These are phyloP conservation scores for human (Homo sapiens) DNA, from an alignment of 2,113 vertebrate species.

Conservation along the genomic window DNA sequence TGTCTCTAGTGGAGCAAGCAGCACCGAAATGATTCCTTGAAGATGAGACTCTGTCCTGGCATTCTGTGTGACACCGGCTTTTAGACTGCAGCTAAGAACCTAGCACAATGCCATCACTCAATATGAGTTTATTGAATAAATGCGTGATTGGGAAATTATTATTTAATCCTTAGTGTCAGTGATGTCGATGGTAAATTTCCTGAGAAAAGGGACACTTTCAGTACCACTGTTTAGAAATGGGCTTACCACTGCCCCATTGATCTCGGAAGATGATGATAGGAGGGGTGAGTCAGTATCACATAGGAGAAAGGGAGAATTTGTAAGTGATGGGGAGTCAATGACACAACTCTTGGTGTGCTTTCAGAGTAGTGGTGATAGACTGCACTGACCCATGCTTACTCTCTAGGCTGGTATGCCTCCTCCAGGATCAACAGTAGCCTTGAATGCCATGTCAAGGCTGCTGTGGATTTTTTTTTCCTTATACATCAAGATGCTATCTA, in stretches of 20 bases:
- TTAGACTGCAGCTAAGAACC: background rate
- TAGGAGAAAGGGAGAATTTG: background rate
- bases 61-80: background rate
- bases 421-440: too few relatives aligned
- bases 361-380: too few relatives aligned
- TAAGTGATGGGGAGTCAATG: fast-evolving
- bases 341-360: background rate
- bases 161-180: background rate
- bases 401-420: background rate
- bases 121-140: background rate
- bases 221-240: background rate
- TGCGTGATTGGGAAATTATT: background rate
- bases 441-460: too few relatives aligned
- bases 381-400: fast-evolving
- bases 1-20: background rate
- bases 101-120: background rate
- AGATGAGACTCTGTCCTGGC: background rate
- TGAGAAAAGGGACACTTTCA: background rate
- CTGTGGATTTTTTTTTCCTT: background rate
- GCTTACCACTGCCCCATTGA: background rate
- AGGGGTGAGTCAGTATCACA: background rate
- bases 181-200: background rate
- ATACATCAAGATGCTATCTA: background rate
- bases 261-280: fast-evolving
- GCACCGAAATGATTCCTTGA: too few relatives aligned